Conservation (phyloP, 2,888 invertebrate genomes). For the Agrilus cyanescens region DNA sequence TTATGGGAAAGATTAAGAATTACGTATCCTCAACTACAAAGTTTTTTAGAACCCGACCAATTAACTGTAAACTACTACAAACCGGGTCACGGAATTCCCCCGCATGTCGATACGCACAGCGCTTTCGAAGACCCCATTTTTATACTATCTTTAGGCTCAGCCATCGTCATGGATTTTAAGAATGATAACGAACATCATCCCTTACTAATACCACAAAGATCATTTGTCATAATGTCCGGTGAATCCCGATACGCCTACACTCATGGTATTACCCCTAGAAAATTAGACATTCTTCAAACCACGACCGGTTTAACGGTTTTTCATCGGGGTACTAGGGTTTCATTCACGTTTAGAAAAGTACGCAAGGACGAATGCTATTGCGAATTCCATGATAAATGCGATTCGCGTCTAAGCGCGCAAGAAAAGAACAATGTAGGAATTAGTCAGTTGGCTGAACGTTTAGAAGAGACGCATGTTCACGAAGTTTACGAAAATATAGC, state of each 20-base stretch:
- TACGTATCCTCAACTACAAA: slow-evolving; percentile 23
- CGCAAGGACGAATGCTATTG: slow-evolving; percentile 51
- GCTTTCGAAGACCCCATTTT: slow-evolving; percentile 83
- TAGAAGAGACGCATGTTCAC: slow-evolving; percentile 71
- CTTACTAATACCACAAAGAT: slow-evolving; percentile 55
- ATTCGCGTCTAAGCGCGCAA: slow-evolving; percentile 36
- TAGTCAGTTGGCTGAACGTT: slow-evolving; percentile 44
- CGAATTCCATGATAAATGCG: slow-evolving; percentile 52
- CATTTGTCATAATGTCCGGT: slow-evolving; percentile 68
- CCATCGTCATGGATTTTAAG: slow-evolving; percentile 83
- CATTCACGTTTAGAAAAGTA: slow-evolving; percentile 74
- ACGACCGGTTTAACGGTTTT: slow-evolving; percentile 43
- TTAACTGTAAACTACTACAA: slow-evolving; percentile 74
- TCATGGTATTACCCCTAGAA: slow-evolving; percentile 78
- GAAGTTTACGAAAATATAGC: slow-evolving; percentile 91
- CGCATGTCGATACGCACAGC: slow-evolving; percentile 91
- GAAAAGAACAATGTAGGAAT: slow-evolving; percentile 18
- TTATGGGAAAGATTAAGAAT: slow-evolving; percentile 48
- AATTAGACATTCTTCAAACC: slow-evolving; percentile 59
- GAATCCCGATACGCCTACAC: slow-evolving; percentile 66
- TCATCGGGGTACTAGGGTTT: slow-evolving; percentile 51
- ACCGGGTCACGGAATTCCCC: slow-evolving; percentile 88
- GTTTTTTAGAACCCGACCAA: slow-evolving; percentile 57
- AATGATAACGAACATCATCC: slow-evolving; percentile 48
- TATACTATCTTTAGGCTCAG: slow-evolving; percentile 72